A percentile compares a stretch with the other conserved stretches of the same genome.
phyloP scores from a whole-genome alignment of 2,113 vertebrate genomes.

The Helogale parvula region DNA sequence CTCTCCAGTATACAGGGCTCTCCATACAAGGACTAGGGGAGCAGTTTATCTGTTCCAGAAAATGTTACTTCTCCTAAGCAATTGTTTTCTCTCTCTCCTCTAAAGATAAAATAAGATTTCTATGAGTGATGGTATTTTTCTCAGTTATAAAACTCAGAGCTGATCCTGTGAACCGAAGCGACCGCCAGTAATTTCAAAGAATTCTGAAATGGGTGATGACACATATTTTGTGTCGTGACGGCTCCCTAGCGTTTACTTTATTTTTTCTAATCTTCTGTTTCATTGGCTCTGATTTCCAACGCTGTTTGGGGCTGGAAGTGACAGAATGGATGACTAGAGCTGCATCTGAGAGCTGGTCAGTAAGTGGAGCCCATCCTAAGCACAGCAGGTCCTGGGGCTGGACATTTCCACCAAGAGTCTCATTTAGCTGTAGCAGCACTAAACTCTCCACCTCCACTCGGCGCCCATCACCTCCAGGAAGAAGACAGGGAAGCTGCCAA shows the following conservation, averaged over 20 bases:
- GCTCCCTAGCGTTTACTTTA: not conserved
- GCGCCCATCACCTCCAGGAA: not conserved
- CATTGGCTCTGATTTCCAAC: not conserved
- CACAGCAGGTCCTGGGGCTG: not conserved
- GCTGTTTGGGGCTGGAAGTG: not conserved
- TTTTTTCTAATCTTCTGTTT: not conserved
- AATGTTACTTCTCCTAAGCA: not conserved
- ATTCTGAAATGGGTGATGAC: not conserved
- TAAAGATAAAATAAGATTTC: not conserved
- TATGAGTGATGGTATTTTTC: not conserved
- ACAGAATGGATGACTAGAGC: not conserved
- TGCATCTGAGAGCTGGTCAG: not conserved
- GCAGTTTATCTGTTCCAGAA: not conserved
- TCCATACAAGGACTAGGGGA: not conserved
- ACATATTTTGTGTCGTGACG: not conserved
- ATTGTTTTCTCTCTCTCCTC: not conserved
- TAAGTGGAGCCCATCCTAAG: not conserved
- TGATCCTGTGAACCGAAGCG: not conserved
- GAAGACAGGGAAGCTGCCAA: not conserved
- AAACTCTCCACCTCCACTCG: not conserved
- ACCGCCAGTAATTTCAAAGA: not conserved
- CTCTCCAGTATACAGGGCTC: not conserved
- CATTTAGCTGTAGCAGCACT: not conserved
- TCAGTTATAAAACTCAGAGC: not conserved
- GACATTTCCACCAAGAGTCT: too few relatives aligned